Evolutionary conservation across 1,140 invertebrate genomes (phyloP).

Genomic region (Pachyrhynchus sulphureomaculatus): DNA sequence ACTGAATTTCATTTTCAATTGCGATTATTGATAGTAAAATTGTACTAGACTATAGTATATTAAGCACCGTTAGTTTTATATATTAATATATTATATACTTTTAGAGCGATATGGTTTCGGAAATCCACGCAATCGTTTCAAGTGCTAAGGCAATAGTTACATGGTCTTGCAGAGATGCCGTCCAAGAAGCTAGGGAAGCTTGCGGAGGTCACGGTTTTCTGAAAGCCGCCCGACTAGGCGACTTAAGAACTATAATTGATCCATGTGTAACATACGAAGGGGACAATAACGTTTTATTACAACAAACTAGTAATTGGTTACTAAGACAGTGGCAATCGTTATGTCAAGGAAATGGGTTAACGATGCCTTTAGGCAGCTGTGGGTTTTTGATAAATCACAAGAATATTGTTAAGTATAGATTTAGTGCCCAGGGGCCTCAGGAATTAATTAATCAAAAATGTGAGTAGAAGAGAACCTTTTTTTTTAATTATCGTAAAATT

Average conservation of each 20-base stretch:
- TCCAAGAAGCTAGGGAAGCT: constrained; percentile 89
- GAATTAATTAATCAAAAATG: constrained; percentile 57
- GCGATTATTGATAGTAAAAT: too few species aligned
- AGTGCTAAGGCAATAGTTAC: constrained; percentile 82
- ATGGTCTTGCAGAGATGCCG: constrained; percentile 80
- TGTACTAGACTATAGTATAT: too few species aligned
- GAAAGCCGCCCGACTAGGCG: constrained; percentile 77
- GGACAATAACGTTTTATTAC: constrained; percentile 92
- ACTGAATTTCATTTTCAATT: too few species aligned
- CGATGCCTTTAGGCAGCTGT: constrained; percentile 64
- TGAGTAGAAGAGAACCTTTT: constrained; percentile 47
- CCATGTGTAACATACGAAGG: constrained; percentile 94
- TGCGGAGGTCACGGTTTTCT: constrained; percentile 85
- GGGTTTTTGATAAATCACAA: constrained; percentile 60
- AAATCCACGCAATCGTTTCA: constrained; percentile 91
- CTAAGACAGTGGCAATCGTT: constrained; percentile 64
- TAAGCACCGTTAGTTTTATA: too few species aligned
- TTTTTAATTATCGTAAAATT: too few species aligned
- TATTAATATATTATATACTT: too few species aligned
- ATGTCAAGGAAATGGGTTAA: constrained; percentile 50
- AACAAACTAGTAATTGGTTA: constrained; percentile 92
- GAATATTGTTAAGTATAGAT: constrained; percentile 57
- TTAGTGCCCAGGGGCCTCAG: constrained; percentile 51
- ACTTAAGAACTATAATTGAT: constrained; percentile 84
- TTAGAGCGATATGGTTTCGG: constrained; percentile 55